Conservation (phyloP, 2,888 invertebrate genomes). For the Noctua comes region DNA sequence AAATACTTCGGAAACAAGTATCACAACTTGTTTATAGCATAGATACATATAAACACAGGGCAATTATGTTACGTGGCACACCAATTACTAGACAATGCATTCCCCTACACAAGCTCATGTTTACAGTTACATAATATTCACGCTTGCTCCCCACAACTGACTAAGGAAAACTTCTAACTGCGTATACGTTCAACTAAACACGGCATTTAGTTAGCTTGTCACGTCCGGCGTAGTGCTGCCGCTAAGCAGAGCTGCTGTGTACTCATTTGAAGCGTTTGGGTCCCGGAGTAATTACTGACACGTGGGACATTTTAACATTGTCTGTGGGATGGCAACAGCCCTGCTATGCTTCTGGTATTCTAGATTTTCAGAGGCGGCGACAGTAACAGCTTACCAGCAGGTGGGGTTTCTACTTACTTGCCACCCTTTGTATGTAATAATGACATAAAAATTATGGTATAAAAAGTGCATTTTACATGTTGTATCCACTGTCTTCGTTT, state of each 20-base stretch:
- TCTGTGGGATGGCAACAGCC: not conserved
- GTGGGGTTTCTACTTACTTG: not conserved
- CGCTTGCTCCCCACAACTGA: not conserved
- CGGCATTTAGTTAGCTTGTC: conserved; percentile 4
- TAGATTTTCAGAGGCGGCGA: not conserved
- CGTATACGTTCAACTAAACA: conserved; percentile 14
- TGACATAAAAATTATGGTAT: not conserved
- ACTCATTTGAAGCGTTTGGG: conserved; percentile 7
- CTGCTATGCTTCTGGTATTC: not conserved
- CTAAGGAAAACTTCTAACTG: conserved; percentile 45
- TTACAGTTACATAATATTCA: conserved; percentile 26
- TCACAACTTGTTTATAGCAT: not conserved
- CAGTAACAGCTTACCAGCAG: not conserved
- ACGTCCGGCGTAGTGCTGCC: conserved; percentile 13
- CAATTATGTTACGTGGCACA: not conserved
- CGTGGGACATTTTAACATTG: conserved; percentile 3
- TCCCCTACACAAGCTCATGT: not conserved
- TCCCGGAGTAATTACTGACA: not conserved
- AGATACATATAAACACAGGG: not conserved
- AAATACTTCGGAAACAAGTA: not conserved
- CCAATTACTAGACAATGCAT: conserved; percentile 9
- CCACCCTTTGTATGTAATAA: not conserved
- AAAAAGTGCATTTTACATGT: not conserved
- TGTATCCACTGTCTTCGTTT: not conserved
- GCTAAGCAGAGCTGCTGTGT: not conserved